Conservation (phyloP, 35 echinoderm and acorn worm species). For the Patiria miniata region DNA sequence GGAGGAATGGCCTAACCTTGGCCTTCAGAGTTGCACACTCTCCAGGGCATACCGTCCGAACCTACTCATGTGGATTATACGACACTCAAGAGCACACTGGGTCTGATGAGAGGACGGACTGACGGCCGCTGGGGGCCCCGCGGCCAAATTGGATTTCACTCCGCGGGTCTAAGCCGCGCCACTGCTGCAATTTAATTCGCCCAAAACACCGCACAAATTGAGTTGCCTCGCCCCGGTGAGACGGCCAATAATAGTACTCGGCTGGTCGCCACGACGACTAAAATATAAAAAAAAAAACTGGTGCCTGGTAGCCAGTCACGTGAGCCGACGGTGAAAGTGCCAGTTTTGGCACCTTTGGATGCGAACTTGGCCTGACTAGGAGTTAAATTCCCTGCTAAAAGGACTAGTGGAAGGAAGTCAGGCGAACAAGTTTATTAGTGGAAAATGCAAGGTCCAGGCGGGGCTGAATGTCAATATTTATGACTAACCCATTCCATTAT, state of each 20-base stretch:
- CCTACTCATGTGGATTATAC: background rate
- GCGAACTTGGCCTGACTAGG: background rate
- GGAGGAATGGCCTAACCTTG: constrained; percentile 7
- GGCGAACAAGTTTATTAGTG: too few species aligned
- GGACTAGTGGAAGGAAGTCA: too few species aligned
- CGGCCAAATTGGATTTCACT: constrained; percentile 25
- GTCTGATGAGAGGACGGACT: too few species aligned
- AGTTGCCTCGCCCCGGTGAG: background rate
- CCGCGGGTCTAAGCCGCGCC: background rate
- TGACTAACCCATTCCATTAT: too few species aligned
- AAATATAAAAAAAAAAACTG: background rate
- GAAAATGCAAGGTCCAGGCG: too few species aligned
- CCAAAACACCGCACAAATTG: constrained; percentile 13
- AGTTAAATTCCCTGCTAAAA: too few species aligned
- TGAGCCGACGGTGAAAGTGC: background rate
- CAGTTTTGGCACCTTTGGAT: background rate
- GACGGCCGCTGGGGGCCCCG: background rate
- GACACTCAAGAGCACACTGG: background rate
- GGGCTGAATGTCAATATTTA: too few species aligned
- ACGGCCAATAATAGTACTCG: background rate
- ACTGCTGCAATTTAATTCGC: constrained; percentile 19
- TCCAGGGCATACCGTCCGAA: background rate
- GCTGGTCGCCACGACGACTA: background rate
- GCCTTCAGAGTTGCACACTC: background rate
- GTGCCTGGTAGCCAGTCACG: background rate